A percentile compares a stretch with the other conserved stretches of the same genome.
Conservation (phyloP, 2,888 invertebrate genomes). For the Lasioglossum morio region DNA sequence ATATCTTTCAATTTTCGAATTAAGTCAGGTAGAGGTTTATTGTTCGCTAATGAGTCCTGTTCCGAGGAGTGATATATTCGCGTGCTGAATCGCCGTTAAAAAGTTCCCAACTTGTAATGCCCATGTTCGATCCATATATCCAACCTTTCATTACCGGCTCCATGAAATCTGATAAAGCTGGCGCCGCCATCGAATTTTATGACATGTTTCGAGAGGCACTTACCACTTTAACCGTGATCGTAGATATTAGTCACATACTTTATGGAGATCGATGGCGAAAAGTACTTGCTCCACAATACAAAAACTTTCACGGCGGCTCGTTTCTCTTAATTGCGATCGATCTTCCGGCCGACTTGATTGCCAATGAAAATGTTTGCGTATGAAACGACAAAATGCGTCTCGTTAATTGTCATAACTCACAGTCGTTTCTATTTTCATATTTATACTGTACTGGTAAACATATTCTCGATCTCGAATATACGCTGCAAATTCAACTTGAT, state of each 20-base stretch:
- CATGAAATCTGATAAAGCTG: conserved; percentile 33
- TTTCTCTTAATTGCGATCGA: neutral
- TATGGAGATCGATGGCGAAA: neutral
- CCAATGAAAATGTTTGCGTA: neutral
- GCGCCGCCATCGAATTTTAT: conserved; percentile 20
- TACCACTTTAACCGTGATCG: neutral
- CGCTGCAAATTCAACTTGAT: no score
- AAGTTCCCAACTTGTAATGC: conserved; percentile 38
- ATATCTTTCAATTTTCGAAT: neutral
- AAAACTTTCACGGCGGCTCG: neutral
- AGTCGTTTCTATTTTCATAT: neutral
- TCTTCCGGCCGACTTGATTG: neutral
- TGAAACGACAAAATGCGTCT: neutral
- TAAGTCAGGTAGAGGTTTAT: conserved; percentile 25
- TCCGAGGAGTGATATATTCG: conserved; percentile 10
- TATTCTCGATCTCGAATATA: no score
- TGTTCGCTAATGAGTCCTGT: conserved; percentile 14
- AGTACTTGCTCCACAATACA: neutral
- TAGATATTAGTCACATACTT: conserved; percentile 27
- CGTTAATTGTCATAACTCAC: neutral
- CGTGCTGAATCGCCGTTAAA: conserved; percentile 29
- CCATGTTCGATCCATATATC: conserved; percentile 30
- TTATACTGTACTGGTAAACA: neutral
- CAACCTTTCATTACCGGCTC: conserved; percentile 7
- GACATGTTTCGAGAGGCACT: conserved; percentile 1